Evolutionary conservation across 2,888 invertebrate genomes (phyloP).

Genomic region (Drosophila lacicola): DNA sequence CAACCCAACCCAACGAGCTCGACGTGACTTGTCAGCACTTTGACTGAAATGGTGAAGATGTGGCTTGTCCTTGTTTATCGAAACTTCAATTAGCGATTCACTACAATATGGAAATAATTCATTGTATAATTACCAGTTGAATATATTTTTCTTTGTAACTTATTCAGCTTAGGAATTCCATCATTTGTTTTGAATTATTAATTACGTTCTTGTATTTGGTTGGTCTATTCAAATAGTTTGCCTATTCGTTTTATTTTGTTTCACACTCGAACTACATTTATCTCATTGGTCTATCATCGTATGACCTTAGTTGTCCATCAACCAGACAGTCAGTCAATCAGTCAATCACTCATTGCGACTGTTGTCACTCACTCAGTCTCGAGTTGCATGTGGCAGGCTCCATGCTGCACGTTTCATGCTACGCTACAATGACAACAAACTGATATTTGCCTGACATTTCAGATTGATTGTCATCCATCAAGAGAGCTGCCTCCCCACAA

Average conservation of each 20-base stretch:
- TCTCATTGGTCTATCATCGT: not conserved
- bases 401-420: conserved; percentile 60
- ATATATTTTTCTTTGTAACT: not conserved
- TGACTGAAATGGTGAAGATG: conserved; percentile 30
- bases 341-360: conserved; percentile 68
- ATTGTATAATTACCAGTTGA: not conserved
- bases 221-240: not conserved
- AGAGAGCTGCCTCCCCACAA: conserved; percentile 40
- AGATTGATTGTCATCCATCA: conserved; percentile 83
- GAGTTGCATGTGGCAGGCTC: conserved; percentile 49
- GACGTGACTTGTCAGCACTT: conserved; percentile 68
- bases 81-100: conserved; percentile 22
- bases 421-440: conserved; percentile 77
- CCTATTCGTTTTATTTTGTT: too few species aligned
- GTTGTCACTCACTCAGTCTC: conserved; percentile 66
- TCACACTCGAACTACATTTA: not conserved
- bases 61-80: conserved; percentile 42
- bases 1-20: conserved; percentile 37
- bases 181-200: not conserved
- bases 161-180: too few species aligned
- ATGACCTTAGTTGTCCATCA: conserved; percentile 9
- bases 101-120: not conserved
- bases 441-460: conserved; percentile 82
- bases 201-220: not conserved
- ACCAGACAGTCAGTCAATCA: conserved; percentile 31